Evolutionary conservation across 1,140 invertebrate species (phyloP).

Genomic region (Caenorhabditis remanei): DNA sequence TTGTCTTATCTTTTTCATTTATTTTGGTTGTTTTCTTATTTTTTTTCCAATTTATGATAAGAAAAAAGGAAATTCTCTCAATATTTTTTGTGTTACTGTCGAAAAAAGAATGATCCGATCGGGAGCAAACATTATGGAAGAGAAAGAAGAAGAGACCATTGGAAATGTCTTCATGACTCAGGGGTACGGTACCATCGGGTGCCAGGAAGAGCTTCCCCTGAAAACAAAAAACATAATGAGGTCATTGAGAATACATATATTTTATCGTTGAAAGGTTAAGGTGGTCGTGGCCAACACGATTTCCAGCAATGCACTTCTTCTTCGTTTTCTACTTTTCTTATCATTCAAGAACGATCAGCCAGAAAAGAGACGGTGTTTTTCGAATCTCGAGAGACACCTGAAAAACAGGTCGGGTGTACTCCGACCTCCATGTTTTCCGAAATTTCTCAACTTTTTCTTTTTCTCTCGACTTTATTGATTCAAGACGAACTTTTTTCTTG

Average conservation of each 20-base stretch:
- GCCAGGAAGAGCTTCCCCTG: neutral
- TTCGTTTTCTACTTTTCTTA: neutral
- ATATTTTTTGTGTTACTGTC: neutral
- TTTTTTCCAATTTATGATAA: no score
- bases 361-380: neutral
- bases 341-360: neutral
- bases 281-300: no score
- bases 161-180: neutral
- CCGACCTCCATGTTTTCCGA: constrained; percentile 27
- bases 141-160: neutral
- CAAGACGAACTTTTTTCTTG: neutral
- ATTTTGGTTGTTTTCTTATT: no score
- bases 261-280: no score
- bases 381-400: constrained; percentile 16
- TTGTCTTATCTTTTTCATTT: no score
- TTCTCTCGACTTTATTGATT: neutral
- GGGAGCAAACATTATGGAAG: constrained; percentile 2
- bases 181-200: neutral
- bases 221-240: constrained; percentile 43
- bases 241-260: neutral
- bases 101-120: neutral
- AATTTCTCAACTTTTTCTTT: neutral
- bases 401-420: constrained; percentile 42
- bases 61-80: no score
- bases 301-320: no score